Evolutionary conservation across 1,140 invertebrate genomes (phyloP), one percentile per base, ranked within the genome.

Genomic region (Teleogryllus occipitalis): DNA sequence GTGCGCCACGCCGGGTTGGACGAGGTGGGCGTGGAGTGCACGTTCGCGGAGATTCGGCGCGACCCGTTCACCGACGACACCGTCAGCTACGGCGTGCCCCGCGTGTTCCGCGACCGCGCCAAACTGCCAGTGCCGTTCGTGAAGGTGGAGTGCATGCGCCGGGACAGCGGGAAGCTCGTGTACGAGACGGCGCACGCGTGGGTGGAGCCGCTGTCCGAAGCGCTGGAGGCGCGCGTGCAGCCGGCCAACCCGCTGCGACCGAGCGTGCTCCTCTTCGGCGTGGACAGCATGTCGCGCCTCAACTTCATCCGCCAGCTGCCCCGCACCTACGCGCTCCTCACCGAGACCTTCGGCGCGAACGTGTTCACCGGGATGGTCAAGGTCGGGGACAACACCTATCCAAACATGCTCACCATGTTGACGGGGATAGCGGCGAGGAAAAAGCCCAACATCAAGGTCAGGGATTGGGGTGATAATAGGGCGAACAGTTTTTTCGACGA

Each of bases 221-320:
- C 46, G 46, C 46, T 75, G 18, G n/a, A 14, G 7, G 22, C 21
- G 47, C 46, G 74, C 21, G 18, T 39, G 48, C 21, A n/a, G 47
- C 4, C 72, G n/a, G 74, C 14, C n/a, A 21, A 74, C 8, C 27
- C n/a, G 14, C 14, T 47, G 39, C 76, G 73, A 8, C 79, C 80
- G 10, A 85, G 82, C 76, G 84, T 90, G 14, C 79, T 89, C 7
- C 85, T 90, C 80, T 81, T 91, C 15, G 90, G 89, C 8, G 82
- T 91, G 6, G 90, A 91, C 83, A 88, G 89, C 0, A 86, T 90
- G 47, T 91, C 90, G 6, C 84, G 89, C 27, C 83, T 89, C 27
- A 91, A 91, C 83, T 88, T 90, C 79, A 84, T 87, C 14, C 85
- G 90, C 6, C 89, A 90, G 81, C 86, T 92, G 85, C 87, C 87